These are phyloP conservation scores for Chelidonichthys spinosus DNA, from an alignment of 2,797 vertebrate species.

Conservation along the genomic window DNA sequence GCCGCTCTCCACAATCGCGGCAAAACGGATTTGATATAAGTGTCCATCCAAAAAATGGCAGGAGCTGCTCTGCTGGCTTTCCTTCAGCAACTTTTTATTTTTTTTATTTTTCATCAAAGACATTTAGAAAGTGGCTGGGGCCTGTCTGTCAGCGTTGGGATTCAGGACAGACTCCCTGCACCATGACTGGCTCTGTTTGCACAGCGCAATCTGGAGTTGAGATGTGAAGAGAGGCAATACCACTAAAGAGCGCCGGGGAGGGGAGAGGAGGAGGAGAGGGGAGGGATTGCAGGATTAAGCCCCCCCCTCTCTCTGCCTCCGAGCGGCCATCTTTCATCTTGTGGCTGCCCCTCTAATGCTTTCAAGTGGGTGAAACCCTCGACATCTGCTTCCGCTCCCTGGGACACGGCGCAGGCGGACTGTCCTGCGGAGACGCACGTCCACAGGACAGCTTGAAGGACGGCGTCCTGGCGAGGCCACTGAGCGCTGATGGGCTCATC, in stretches of 20 bases:
- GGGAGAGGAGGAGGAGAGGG: conserved; percentile 48
- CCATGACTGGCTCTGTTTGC: conserved; percentile 72
- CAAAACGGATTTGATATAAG: conserved; percentile 66
- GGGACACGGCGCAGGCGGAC: conserved; percentile 62
- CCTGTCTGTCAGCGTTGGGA: conserved; percentile 67
- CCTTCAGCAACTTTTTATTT: conserved; percentile 61
- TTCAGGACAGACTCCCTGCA: conserved; percentile 67
- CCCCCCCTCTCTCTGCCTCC: conserved; percentile 59
- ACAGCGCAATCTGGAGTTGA: conserved; percentile 63
- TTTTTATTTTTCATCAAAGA: conserved; percentile 72
- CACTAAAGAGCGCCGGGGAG: conserved; percentile 64
- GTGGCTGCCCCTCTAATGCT: conserved; percentile 75
- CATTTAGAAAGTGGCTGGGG: conserved; percentile 63
- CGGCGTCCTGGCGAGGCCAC: conserved; percentile 49
- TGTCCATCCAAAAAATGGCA: conserved; percentile 70
- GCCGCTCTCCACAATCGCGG: conserved; percentile 57
- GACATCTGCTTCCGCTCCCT: conserved; percentile 83
- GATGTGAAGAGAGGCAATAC: conserved; percentile 70
- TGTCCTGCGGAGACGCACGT: conserved; percentile 67
- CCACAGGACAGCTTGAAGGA: conserved; percentile 62
- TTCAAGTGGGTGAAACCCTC: conserved; percentile 80
- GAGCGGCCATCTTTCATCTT: conserved; percentile 84
- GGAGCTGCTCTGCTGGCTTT: conserved; percentile 57
- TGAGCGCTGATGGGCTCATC: conserved; percentile 23
- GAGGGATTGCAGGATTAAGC: conserved; percentile 74